Percentiles rank a stretch among this genome's conserved stretches.
Evolutionary conservation across 53 echinoderm and acorn worm species (phyloP).

Genomic region (Pentamera pediparva): DNA sequence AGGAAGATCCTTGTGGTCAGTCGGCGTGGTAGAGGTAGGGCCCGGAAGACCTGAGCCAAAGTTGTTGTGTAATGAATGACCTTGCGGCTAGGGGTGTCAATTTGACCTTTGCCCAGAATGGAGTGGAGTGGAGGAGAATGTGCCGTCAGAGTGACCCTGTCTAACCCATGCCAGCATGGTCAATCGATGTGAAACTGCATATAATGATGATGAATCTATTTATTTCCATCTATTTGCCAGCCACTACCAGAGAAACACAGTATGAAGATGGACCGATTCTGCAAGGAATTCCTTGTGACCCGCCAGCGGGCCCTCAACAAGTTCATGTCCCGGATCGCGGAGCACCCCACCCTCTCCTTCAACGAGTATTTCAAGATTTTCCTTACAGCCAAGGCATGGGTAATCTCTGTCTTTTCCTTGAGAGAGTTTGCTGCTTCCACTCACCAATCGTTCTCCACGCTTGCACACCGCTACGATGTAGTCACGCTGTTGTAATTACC

Average conservation of each 20-base stretch:
- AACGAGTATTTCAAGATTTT: slow-evolving; percentile 87
- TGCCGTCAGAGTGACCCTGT: no score
- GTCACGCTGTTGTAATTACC: no score
- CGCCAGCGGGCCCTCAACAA: slow-evolving; percentile 86
- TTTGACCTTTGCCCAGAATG: not conserved
- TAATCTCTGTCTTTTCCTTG: slow-evolving; percentile 54
- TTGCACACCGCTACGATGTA: slow-evolving; percentile 15
- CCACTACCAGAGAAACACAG: slow-evolving; percentile 95
- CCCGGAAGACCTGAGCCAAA: no score
- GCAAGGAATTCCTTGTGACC: slow-evolving; percentile 60
- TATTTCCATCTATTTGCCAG: slow-evolving; percentile 35
- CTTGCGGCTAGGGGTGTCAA: no score
- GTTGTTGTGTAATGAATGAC: no score
- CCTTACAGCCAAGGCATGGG: slow-evolving; percentile 99
- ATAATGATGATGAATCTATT: not conserved
- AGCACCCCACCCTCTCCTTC: slow-evolving; percentile 92
- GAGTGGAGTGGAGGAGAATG: no score
- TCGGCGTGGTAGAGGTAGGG: no score
- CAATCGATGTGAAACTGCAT: not conserved
- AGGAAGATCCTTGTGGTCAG: no score
- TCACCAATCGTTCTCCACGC: slow-evolving; percentile 29
- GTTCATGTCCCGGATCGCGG: slow-evolving; percentile 78
- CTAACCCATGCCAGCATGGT: not conserved
- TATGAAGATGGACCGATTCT: slow-evolving; percentile 78
- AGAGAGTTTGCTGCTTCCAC: slow-evolving; percentile 18